Evolutionary conservation across 2,888 invertebrate genomes (phyloP), one percentile per base, ranked within the genome.

Genomic region (Acrocera orbiculus): DNA sequence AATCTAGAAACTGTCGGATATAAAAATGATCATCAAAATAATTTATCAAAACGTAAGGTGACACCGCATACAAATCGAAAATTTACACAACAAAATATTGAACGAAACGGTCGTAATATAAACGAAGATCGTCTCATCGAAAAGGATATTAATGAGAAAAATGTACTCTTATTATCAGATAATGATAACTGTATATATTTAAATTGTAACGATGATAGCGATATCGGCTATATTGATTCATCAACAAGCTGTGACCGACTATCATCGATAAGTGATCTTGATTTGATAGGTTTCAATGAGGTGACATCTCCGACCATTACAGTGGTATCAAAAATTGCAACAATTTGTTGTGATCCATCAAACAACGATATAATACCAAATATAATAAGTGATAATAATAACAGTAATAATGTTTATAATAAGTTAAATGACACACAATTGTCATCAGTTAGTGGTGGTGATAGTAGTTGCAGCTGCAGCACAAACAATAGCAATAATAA

Each of bases 151-250:
- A n/a, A n/a, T n/a, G n/a, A n/a, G n/a, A n/a, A n/a, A n/a, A n/a
- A n/a, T n/a, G n/a, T n/a, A n/a, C n/a, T n/a, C n/a, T n/a, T n/a
- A n/a, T n/a, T n/a, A n/a, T n/a, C n/a, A n/a, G n/a, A n/a, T n/a
- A n/a, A n/a, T n/a, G n/a, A n/a, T n/a, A n/a, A n/a, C n/a, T n/a
- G n/a, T n/a, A n/a, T n/a, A n/a, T n/a, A n/a, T n/a, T n/a, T n/a
- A n/a, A n/a, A n/a, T 19, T 27, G 26, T 27, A 32, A 38, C 22
- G 34, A 38, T 34, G 36, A 40, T 24, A 35, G 36, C 33, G 41
- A 41, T 34, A 41, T 41, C 20, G 39, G 41, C 10, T 41, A 38
- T 36, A 41, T 41, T 29, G 41, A 41, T 38, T 39, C 41, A 14
- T 37, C 39, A 13, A 32, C n/a, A n/a, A n/a, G n/a, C n/a, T n/a